Evolutionary conservation across 2,113 vertebrate genomes (phyloP), one percentile per base, ranked within the genome.

Genomic region (Archocentrus centrarchus): DNA sequence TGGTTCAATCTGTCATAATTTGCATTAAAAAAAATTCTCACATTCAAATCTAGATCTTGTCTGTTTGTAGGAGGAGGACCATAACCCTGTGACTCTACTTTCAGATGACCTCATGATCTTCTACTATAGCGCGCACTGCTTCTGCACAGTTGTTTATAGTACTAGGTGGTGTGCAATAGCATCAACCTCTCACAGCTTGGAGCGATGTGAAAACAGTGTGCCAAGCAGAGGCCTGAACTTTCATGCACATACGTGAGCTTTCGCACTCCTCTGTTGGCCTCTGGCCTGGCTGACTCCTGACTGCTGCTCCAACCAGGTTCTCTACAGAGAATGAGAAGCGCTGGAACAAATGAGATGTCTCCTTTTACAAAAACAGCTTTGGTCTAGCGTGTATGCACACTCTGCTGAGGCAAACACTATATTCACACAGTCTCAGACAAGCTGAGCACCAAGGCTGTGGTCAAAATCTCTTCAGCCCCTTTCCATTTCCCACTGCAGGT

Each of bases 261-360:
- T 4, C 24, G 77, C 77, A 18, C 77, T 83, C 44, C 66, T 85
- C 77, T 20, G 62, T 59, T 78, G 77, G 80, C 86, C 88, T 87
- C 68, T 87, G 88, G 83, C 87, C 77, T 11, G 62, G 7, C 80
- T 37, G 82, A 83, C 82, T 64, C 80, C 44, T 53, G 80, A 35
- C 64, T 64, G 73, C 79, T 77, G 79, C 80, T 86, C 59, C 20
- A 61, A 82, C 83, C 83, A 58, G 85, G 68, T 84, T 86, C 75
- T 87, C 80, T 32, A 77, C 79, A 59, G 61, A 77, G 70, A 83
- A 32, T 13, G 17, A 62, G 82, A 86, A 59, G 84, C 22, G 11
- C 83, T 63, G 83, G 35, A 88, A 84, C 81, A 88, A 82, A 93
- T 86, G 84, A 89, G 85, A 90, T 82, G 82, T 84, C 81, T 89